phyloP scores from a whole-genome alignment of 2,888 invertebrate genomes.

The Rotaria macrura region DNA sequence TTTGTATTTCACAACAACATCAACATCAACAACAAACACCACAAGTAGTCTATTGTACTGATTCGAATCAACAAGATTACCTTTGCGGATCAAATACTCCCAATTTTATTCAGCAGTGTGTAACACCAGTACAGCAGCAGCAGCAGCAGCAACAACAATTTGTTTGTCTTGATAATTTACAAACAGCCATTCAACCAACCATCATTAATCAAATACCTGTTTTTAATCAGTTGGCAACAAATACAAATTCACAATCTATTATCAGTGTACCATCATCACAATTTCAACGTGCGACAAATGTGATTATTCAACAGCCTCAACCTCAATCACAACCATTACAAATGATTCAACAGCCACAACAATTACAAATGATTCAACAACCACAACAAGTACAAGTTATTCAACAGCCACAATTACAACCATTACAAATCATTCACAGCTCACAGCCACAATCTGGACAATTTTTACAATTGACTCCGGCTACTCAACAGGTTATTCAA shows the following conservation, averaged over 20 bases:
- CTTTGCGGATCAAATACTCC: background rate
- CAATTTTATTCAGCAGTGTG: background rate
- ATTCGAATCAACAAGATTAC: background rate
- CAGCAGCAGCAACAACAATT: background rate
- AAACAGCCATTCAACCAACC: background rate
- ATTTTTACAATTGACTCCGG: background rate
- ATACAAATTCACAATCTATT: background rate
- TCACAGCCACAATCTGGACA: background rate
- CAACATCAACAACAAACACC: background rate
- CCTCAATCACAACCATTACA: background rate
- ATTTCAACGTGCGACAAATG: background rate
- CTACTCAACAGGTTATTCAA: background rate
- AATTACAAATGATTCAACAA: background rate
- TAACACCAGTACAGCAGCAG: background rate
- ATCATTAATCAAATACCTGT: slow-evolving; percentile 1
- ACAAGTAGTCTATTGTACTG: background rate
- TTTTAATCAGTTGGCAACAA: background rate
- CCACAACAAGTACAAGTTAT: background rate
- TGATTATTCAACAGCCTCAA: slow-evolving; percentile 3
- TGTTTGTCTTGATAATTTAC: background rate
- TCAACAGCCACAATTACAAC: slow-evolving; percentile 19
- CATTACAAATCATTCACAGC: background rate
- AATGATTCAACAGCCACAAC: background rate
- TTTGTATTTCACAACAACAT: background rate
- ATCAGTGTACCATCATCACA: background rate